Evolutionary conservation across 2,113 vertebrate species (phyloP).

Genomic region (Sebastes schlegelii): DNA sequence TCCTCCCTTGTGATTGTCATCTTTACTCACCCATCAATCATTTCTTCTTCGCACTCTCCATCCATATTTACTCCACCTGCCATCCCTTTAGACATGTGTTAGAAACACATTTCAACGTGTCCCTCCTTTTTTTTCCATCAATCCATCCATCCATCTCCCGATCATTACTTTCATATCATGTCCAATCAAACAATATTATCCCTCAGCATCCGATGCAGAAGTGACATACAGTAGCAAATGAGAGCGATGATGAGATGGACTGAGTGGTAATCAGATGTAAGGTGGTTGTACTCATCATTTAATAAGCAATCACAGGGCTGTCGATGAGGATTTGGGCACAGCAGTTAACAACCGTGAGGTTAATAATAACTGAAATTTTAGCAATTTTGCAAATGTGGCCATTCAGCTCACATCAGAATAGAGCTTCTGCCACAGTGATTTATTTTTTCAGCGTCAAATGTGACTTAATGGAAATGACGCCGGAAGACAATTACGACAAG

Average conservation of each 20-base stretch:
- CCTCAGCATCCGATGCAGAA: not conserved
- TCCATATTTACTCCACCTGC: no score
- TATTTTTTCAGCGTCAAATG: not conserved
- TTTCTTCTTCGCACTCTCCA: not conserved
- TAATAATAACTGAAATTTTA: not conserved
- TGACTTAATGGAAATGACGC: not conserved
- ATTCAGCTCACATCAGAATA: slow-evolving; percentile 1
- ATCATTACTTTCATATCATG: not conserved
- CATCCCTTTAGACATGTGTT: no score
- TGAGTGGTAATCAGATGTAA: not conserved
- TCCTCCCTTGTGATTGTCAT: not conserved
- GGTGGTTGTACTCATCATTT: not conserved
- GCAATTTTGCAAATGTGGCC: not conserved
- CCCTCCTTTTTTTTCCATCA: no score
- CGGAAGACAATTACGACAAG: not conserved
- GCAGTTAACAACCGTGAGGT: not conserved
- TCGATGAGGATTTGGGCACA: not conserved
- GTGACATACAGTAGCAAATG: not conserved
- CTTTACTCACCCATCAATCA: not conserved
- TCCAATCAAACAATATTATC: not conserved
- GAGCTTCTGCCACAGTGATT: not conserved
- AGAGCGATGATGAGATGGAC: not conserved
- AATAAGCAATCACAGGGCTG: not conserved
- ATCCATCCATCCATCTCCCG: not conserved
- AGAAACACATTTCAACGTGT: not conserved